Evolutionary conservation across 2,797 vertebrate genomes (phyloP), one percentile per base, ranked within the genome.

Genomic region (Halcyon smyrnensis): DNA sequence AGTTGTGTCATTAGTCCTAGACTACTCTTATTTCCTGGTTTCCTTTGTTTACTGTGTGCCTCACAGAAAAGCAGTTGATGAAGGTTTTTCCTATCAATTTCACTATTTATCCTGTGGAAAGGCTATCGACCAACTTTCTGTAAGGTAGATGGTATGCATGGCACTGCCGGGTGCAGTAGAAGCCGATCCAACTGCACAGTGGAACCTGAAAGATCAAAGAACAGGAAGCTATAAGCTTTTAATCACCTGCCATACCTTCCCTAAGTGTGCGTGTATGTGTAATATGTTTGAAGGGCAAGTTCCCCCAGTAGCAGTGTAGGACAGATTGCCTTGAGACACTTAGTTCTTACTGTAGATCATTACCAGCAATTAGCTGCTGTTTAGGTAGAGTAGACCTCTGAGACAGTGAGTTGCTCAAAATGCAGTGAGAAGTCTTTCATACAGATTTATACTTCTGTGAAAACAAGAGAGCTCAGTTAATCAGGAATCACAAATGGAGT

Each of bases 1-100:
- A 67, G 43, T 67, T 77, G 34, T 83, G 34, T 83, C 32, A 34
- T 89, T 27, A 50, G 48, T 91, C 78, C 20, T 87, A 39, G 23
- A 24, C 25, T 93, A 9, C 68, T 92, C 15, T 68, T 69, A 41
- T 37, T 89, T 74, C 73, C 30, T 93, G 76, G 85, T 65, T 94
- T 75, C 34, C 30, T 88, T 73, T 34, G 48, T 94, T 92, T 89
- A 53, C 78, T 85, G 56, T 85, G 0, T 93, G 57, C 85, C 76
- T 96, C 80, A 41, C 85, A 94, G 82, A 95, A 93, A 43, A 90
- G 45, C 48, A 67, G 2, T 78, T 80, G 82, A 68, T 78, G 82
- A 88, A 81, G 28, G 48, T 90, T 90, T 65, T 94, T 93, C 56
- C 28, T 91, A 1, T 67, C 69, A 78, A 28, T 86, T 65, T 91